A percentile compares a stretch with the other conserved stretches of the same genome.
Conservation (phyloP, 2,888 invertebrate genomes). For the Drosophila lacicola region DNA sequence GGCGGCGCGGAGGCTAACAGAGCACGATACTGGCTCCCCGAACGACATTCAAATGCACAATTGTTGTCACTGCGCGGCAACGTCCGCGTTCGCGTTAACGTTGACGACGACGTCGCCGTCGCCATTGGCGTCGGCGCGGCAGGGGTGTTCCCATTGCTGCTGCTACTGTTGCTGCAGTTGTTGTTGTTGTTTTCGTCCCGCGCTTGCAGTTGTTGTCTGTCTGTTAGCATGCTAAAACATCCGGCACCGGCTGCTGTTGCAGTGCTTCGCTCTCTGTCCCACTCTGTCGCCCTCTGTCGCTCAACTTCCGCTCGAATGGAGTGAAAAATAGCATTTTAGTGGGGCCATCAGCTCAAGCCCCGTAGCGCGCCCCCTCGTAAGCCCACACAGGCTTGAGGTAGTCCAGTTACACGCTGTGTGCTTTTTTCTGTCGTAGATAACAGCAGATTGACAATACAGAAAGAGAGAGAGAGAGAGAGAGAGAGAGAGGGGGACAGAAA, state of each 20-base stretch:
- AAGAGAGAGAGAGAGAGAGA: slow-evolving; percentile 16
- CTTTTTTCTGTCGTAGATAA: slow-evolving; percentile 17
- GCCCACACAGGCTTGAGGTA: slow-evolving; percentile 15
- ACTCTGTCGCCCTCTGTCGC: slow-evolving; percentile 57
- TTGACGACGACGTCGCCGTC: slow-evolving; percentile 17
- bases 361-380: neutral
- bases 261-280: slow-evolving; percentile 37
- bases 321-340: slow-evolving; percentile 77
- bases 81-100: slow-evolving; percentile 24
- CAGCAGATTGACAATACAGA: slow-evolving; percentile 58
- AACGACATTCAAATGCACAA: slow-evolving; percentile 77
- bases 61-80: slow-evolving; percentile 70
- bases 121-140: no score
- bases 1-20: neutral
- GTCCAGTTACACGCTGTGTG: slow-evolving; percentile 21
- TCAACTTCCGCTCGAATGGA: slow-evolving; percentile 76
- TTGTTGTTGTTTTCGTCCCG: slow-evolving; percentile 7
- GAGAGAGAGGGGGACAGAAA: slow-evolving; percentile 23
- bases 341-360: slow-evolving; percentile 42
- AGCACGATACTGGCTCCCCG: slow-evolving; percentile 37
- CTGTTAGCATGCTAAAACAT: slow-evolving; percentile 72
- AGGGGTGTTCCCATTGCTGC: slow-evolving; percentile 18
- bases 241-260: slow-evolving; percentile 48
- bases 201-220: slow-evolving; percentile 43
- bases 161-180: slow-evolving; percentile 14